Conservation (phyloP, 2,888 invertebrate species). For the Drosophila leonis region DNA sequence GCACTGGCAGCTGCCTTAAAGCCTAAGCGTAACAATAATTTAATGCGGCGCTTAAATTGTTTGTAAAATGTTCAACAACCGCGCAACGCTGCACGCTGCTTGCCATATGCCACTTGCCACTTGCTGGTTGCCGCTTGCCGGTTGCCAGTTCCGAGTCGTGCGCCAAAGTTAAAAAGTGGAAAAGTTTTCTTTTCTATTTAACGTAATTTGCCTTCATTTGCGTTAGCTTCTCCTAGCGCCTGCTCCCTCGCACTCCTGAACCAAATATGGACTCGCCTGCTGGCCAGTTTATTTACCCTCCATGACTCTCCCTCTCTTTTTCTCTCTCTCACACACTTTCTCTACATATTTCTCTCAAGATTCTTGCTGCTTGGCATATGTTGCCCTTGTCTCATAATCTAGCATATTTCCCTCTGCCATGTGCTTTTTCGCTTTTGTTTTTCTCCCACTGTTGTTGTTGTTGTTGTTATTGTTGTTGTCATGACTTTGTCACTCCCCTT, state of each 20-base stretch:
- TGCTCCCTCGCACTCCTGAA: background rate
- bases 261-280: conserved; percentile 25
- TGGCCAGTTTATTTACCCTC: conserved; percentile 55
- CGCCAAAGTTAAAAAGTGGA: conserved; percentile 81
- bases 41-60: conserved; percentile 82
- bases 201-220: conserved; percentile 82
- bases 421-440: conserved; percentile 50
- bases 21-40: conserved; percentile 79
- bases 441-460: conserved; percentile 24
- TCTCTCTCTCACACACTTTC: background rate
- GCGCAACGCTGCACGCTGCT: conserved; percentile 49
- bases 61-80: conserved; percentile 77
- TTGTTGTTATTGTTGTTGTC: conserved; percentile 35
- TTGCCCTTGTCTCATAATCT: conserved; percentile 77
- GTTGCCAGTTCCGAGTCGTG: conserved; percentile 51
- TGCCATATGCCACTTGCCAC: conserved; percentile 25
- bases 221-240: conserved; percentile 23
- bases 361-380: conserved; percentile 65
- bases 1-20: conserved; percentile 66
- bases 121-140: conserved; percentile 29
- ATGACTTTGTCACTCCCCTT: conserved; percentile 55
- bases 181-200: conserved; percentile 82
- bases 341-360: conserved; percentile 8
- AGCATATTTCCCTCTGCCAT: conserved; percentile 64
- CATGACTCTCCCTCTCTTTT: conserved; percentile 6